Base-by-base conservation (phyloP, 2,888 invertebrate species). In the Sisyra terminalis region DNA sequence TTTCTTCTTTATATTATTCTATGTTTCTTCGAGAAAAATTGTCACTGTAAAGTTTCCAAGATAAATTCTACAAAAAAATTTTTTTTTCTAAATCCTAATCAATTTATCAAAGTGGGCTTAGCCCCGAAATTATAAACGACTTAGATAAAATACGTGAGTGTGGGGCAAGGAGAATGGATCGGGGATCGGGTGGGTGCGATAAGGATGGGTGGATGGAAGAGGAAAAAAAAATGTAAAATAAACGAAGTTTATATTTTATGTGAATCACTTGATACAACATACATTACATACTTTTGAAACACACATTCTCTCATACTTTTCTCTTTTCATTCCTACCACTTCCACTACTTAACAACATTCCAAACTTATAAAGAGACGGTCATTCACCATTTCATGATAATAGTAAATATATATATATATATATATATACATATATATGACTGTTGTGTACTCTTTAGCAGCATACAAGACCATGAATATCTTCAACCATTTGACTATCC, bases 331-430 rank as follows among this genome's bases (percentile, higher is more conserved):
- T 24, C 24, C 24, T 24, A 7, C 24, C 24, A 24, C 24, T 24
- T 24, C 24, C 24, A 24, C 24, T 24, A 5, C 24, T 24, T 24
- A 24, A 24, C 24, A 24, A 18, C 37, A 37, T 37, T 37, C 37
- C 37, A 37, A 37, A 37, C 37, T 37, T 37, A 37, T 37, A 37
- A 37, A 16, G 16, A 16, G 15, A 37, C 37, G 37, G 37, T 37
- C 37, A 37, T 37, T 37, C 37, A 37, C 37, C 14, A 32, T 32
- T 32, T 32, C 32, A 9, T 32, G 14, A 32, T 32, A 32, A 32
- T 32, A 24, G 24, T 24, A 24, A 24, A 24, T 5, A 24, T 24
- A 24, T 24, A 24, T 24, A 24, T 7, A 24, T 24, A 24, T 24
- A 24, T 24, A 24, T 24, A 24, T 24, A 24, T 24, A 24, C 7